These are phyloP conservation scores for Epizoanthus scotinus DNA, from an alignment of 92 coral and sea anemone species.

Conservation along the genomic window DNA sequence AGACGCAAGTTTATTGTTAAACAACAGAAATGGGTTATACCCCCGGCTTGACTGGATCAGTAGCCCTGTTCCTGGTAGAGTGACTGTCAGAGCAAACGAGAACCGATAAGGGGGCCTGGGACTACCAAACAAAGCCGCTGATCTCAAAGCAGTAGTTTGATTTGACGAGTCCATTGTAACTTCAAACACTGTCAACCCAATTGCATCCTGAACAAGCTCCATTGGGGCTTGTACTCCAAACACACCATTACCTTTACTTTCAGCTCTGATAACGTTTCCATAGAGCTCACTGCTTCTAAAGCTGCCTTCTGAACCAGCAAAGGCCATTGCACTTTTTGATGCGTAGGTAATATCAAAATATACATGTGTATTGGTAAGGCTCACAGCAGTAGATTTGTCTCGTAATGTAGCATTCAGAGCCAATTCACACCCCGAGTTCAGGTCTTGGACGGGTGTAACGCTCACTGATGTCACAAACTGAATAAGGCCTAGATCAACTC, in stretches of 20 bases:
- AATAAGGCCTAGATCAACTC: conserved; percentile 47
- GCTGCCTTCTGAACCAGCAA: conserved; percentile 44
- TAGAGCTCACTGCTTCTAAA: conserved; percentile 38
- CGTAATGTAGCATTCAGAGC: conserved; percentile 49
- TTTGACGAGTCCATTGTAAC: conserved; percentile 45
- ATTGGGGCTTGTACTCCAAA: conserved; percentile 48
- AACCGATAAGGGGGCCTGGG: conserved; percentile 48
- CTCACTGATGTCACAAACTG: conserved; percentile 42
- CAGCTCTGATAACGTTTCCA: conserved; percentile 57
- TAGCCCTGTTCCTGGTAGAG: conserved; percentile 28
- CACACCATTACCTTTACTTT: conserved; percentile 45
- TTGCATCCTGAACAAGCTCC: conserved; percentile 36
- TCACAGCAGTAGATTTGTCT: conserved; percentile 38
- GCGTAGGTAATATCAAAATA: conserved; percentile 54
- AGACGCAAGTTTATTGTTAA: conserved; percentile 54
- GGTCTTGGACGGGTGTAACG: conserved; percentile 53
- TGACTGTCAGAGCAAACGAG: conserved; percentile 33
- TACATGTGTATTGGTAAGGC: conserved; percentile 26
- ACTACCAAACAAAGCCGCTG: conserved; percentile 50
- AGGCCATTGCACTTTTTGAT: conserved; percentile 26
- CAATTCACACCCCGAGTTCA: conserved; percentile 47
- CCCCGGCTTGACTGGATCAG: conserved; percentile 24
- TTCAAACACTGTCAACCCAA: conserved; percentile 48
- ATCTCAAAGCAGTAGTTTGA: conserved; percentile 42
- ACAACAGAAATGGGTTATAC: conserved; percentile 45